Percentiles rank a stretch among this genome's conserved stretches.
Conservation (phyloP, 2,797 vertebrate species). For the Paedocypris micromegethes region DNA sequence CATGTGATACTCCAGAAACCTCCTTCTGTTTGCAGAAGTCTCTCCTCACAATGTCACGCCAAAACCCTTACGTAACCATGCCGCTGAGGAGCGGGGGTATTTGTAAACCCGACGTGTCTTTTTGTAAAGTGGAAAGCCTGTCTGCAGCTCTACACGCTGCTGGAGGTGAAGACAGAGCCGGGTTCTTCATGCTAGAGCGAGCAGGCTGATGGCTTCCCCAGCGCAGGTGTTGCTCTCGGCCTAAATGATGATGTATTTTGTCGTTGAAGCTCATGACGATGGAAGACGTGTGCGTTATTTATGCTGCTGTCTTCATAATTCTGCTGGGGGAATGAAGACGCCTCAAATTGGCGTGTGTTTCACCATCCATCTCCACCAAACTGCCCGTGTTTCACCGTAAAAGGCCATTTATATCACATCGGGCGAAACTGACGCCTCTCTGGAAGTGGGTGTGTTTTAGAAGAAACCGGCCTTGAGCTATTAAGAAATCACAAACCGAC, state of each 20-base stretch:
- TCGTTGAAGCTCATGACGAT: slow-evolving; percentile 14
- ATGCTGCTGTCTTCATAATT: slow-evolving; percentile 4
- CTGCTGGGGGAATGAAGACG: slow-evolving; percentile 4
- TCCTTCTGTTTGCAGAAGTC: background rate
- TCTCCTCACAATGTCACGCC: background rate
- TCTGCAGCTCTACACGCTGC: too few relatives aligned
- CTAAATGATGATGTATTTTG: slow-evolving; percentile 29
- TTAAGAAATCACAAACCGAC: too few relatives aligned
- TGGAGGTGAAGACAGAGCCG: background rate
- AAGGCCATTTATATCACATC: slow-evolving; percentile 1
- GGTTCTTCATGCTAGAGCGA: slow-evolving; percentile 15
- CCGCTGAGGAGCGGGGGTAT: background rate
- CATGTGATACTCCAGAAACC: background rate
- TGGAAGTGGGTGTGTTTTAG: background rate
- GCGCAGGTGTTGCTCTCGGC: background rate
- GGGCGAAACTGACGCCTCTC: background rate
- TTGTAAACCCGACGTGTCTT: background rate
- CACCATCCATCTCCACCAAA: slow-evolving; percentile 12
- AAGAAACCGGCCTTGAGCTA: background rate
- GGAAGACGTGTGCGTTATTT: background rate
- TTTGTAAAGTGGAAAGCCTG: too few relatives aligned
- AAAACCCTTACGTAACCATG: slow-evolving; percentile 3
- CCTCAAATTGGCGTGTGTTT: background rate
- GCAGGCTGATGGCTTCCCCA: slow-evolving; percentile 13
- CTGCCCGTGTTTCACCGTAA: background rate